Evolutionary conservation across 2,797 vertebrate species (phyloP).

Genomic region (Crotalus adamanteus): DNA sequence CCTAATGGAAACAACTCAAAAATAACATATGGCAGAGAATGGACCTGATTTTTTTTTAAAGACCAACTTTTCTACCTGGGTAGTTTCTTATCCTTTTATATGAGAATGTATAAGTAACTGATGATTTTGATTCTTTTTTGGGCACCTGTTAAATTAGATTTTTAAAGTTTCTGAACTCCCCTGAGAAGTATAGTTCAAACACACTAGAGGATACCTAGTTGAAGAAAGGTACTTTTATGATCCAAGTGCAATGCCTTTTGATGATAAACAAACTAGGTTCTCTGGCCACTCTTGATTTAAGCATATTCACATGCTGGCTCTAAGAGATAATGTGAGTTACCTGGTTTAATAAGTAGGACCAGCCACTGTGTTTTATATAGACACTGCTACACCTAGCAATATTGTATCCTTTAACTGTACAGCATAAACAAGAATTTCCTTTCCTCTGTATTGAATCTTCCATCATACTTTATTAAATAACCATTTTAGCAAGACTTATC

Average conservation of each 20-base stretch:
- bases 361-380: not conserved
- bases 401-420: not conserved
- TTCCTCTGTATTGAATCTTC: not conserved
- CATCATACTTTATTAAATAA: not conserved
- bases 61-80: not conserved
- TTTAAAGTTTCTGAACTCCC: not conserved
- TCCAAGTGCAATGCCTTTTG: not conserved
- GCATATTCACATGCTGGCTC: not conserved
- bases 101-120: not conserved
- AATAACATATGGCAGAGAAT: not conserved
- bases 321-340: not conserved
- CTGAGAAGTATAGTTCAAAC: not conserved
- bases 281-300: not conserved
- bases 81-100: not conserved
- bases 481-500: not conserved
- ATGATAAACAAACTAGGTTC: not conserved
- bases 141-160: not conserved
- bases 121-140: not conserved
- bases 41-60: not conserved
- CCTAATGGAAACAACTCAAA: not conserved
- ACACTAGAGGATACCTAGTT: not conserved
- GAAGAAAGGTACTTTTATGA: not conserved
- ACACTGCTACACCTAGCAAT: not conserved
- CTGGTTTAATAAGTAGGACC: not conserved
- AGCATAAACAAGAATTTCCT: not conserved